Percentiles rank a stretch among this genome's conserved stretches.
Evolutionary conservation across 1,140 invertebrate genomes (phyloP).

Genomic region (Bombyx mori): ASM3026992v2 NC_085124.1:5033001-5033500

Average conservation of each 20-base stretch:
- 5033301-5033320: neutral
- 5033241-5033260: slow-evolving; percentile 55
- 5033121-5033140: slow-evolving; percentile 69
- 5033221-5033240: slow-evolving; percentile 48
- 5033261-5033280: slow-evolving; percentile 60
- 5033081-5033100: slow-evolving; percentile 57
- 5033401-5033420: no score
- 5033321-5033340: neutral
- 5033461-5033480: neutral
- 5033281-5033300: neutral
- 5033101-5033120: slow-evolving; percentile 68
- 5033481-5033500: slow-evolving; percentile 38
- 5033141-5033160: slow-evolving; percentile 67
- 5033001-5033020: slow-evolving; percentile 17
- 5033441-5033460: no score
- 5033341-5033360: neutral
- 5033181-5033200: slow-evolving; percentile 64
- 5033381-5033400: no score
- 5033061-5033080: slow-evolving; percentile 63
- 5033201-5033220: slow-evolving; percentile 65
- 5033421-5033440: no score
- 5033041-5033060: slow-evolving; percentile 31
- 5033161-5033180: slow-evolving; percentile 57
- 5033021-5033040: slow-evolving; percentile 23
- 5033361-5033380: neutral